These are phyloP conservation scores for Brachyopa scutellaris DNA, from an alignment of 2,888 invertebrate species.

Conservation along the genomic window DNA sequence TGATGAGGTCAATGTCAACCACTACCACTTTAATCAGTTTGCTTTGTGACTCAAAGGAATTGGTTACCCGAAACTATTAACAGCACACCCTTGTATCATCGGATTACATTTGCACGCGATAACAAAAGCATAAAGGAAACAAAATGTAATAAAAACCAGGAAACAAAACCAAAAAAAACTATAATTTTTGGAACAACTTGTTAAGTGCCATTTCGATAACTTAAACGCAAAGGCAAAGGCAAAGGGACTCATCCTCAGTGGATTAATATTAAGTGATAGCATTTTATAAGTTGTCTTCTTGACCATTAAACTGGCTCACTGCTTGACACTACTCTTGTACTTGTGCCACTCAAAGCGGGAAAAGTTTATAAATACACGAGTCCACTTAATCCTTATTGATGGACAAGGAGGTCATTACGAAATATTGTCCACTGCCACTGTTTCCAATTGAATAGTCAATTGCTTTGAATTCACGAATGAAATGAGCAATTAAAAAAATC, in stretches of 20 bases:
- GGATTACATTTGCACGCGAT: too few relatives aligned
- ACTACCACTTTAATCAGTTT: too few relatives aligned
- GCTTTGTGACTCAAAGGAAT: too few relatives aligned
- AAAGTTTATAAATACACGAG: constrained; percentile 6
- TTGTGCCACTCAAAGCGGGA: not conserved
- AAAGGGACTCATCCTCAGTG: not conserved
- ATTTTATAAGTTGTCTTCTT: constrained; percentile 3
- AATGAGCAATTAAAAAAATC: constrained; percentile 5
- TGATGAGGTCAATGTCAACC: too few relatives aligned
- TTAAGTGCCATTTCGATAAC: constrained; percentile 26
- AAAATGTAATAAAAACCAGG: too few relatives aligned
- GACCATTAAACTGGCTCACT: not conserved
- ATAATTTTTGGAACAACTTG: constrained; percentile 15
- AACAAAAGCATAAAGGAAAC: too few relatives aligned
- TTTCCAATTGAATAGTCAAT: constrained; percentile 30
- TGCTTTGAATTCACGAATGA: too few relatives aligned
- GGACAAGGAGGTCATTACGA: constrained; percentile 11
- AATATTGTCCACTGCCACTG: constrained; percentile 9
- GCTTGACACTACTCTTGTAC: too few relatives aligned
- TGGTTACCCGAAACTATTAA: too few relatives aligned
- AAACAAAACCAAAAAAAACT: not conserved
- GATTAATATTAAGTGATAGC: constrained; percentile 6
- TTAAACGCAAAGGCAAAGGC: too few relatives aligned
- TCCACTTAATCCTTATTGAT: constrained; percentile 16
- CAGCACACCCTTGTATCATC: too few relatives aligned